Base-by-base conservation (phyloP, 2,888 invertebrate genomes). In the Coronaproctus castanopsis region DNA sequence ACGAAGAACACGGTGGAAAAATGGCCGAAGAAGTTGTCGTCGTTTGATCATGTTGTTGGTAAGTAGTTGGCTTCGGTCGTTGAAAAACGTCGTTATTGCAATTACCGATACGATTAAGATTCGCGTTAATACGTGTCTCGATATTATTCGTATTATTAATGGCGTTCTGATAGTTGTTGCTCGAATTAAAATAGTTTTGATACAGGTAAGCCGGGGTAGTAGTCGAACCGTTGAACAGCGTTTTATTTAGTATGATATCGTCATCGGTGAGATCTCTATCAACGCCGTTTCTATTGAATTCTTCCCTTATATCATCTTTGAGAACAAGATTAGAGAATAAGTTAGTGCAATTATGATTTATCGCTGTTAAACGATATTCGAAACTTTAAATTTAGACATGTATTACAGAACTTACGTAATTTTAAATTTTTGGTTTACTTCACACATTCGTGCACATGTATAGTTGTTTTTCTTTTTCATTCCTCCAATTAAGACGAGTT, bases 261-360 rank as follows among this genome's bases (percentile, higher is more conserved):
- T 19, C 21, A 20, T 59, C 59, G 5, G 55, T 59, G 2, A 55
- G 36, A 10, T 59, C 59, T 23, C 59, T 36, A 48, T 59, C 59
- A 36, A 59, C 55, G 23, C 59, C 59, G 54, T 59, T 59, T 24
- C 59, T 49, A 21, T 55, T 49, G 36, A 59, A 59, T 24, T 59
- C 59, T 59, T 59, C 59, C 51, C 59, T 55, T 22, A 59, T 59
- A 55, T 59, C 59, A 52, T 59, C 59, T 59, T 19, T 1, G 21
- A 24, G 18, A 22, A 24, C 52, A 24, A 20, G n/a, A n/a, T n/a
- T n/a, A n/a, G n/a, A n/a, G n/a, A n/a, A n/a, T n/a, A n/a, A n/a
- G n/a, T n/a, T n/a, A n/a, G n/a, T n/a, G n/a, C n/a, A n/a, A n/a
- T n/a, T n/a, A n/a, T n/a, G n/a, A n/a, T n/a, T n/a, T n/a, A n/a